Evolutionary conservation across 1,140 invertebrate genomes (phyloP).

Genomic region (Heterodera schachtii): DNA sequence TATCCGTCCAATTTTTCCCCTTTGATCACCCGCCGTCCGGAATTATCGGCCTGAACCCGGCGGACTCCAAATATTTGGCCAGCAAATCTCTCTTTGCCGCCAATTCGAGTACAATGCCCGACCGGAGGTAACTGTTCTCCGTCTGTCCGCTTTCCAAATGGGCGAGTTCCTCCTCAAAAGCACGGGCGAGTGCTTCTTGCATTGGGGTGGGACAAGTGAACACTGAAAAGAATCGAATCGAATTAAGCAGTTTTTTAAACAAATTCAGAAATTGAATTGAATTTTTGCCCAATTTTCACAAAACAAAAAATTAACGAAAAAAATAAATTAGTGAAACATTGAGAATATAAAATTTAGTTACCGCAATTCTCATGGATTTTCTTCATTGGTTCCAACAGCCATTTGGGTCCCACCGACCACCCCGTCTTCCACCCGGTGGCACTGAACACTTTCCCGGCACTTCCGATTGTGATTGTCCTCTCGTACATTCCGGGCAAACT

Average conservation of each 20-base stretch:
- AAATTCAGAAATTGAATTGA: no score
- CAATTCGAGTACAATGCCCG: slow-evolving; percentile 77
- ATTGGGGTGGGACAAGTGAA: slow-evolving; percentile 85
- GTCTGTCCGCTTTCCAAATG: slow-evolving; percentile 71
- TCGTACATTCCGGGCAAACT: slow-evolving; percentile 95
- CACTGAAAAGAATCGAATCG: slow-evolving; percentile 66
- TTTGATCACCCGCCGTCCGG: slow-evolving; percentile 79
- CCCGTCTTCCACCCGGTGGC: slow-evolving; percentile 88
- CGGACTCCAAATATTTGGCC: slow-evolving; percentile 76
- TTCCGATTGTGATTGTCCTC: slow-evolving; percentile 92
- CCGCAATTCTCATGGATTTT: slow-evolving; percentile 86
- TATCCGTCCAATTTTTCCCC: background rate
- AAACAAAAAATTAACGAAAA: no score
- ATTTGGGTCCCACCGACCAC: slow-evolving; percentile 86
- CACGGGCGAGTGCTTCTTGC: slow-evolving; percentile 84
- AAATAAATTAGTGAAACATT: background rate
- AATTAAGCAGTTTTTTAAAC: background rate
- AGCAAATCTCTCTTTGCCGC: slow-evolving; percentile 82
- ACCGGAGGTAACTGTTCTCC: slow-evolving; percentile 80
- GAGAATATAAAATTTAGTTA: background rate
- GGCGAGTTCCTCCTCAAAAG: slow-evolving; percentile 82
- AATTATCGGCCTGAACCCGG: slow-evolving; percentile 85
- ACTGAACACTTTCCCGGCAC: slow-evolving; percentile 84
- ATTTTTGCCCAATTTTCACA: no score
- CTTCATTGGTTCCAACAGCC: slow-evolving; percentile 79